These are phyloP conservation scores for Nomada lathburiana DNA, from an alignment of 2,888 invertebrate species.

Conservation along the genomic window DNA sequence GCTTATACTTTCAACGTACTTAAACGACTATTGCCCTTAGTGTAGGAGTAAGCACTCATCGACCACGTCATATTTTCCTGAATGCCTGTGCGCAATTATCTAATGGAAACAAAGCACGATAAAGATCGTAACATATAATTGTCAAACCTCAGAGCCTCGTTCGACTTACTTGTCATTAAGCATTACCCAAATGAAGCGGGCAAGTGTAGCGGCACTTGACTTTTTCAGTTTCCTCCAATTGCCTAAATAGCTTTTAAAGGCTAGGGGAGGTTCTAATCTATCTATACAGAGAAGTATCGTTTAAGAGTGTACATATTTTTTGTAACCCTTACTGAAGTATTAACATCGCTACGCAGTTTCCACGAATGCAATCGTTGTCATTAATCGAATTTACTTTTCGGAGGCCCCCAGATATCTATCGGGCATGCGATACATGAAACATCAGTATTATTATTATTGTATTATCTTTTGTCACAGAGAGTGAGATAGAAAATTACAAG, in stretches of 20 bases:
- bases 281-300: neutral
- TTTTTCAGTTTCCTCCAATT: neutral
- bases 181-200: neutral
- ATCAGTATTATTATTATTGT: no score
- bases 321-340: no score
- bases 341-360: no score
- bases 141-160: neutral
- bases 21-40: neutral
- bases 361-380: no score
- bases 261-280: neutral
- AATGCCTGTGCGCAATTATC: conserved; percentile 18
- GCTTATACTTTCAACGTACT: neutral
- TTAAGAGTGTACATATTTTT: no score
- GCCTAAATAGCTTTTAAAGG: neutral
- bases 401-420: no score
- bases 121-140: conserved; percentile 15
- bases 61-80: neutral
- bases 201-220: neutral
- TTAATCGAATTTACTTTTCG: no score
- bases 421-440: no score
- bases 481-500: no score
- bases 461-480: no score
- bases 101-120: conserved; percentile 13
- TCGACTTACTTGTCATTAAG: neutral
- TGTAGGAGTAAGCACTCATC: neutral